These are phyloP conservation scores for Pachyseris speciosa DNA, from an alignment of 64 coral and sea anemone species.

Conservation along the genomic window DNA sequence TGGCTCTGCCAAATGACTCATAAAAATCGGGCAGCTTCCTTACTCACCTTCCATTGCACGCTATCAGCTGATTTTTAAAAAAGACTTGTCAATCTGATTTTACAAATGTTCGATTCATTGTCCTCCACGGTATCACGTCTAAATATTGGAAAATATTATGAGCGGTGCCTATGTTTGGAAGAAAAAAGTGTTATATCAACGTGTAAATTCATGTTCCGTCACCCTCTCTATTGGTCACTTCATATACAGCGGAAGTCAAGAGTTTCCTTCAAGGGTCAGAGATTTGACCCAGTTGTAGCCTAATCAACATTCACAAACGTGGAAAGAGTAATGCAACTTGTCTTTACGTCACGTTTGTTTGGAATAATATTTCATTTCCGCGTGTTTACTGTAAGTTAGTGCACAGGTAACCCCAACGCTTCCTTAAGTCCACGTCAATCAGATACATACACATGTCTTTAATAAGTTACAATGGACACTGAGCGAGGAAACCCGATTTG, in stretches of 20 bases:
- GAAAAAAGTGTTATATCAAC: background rate
- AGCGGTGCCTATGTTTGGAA: background rate
- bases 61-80: background rate
- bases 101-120: background rate
- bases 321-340: background rate
- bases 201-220: conserved; percentile 32
- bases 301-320: background rate
- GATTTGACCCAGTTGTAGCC: background rate
- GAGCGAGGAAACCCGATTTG: too few species aligned
- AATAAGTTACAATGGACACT: too few species aligned
- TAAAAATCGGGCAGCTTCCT: background rate
- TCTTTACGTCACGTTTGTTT: background rate
- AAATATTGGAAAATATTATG: background rate
- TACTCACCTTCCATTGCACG: background rate
- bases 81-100: background rate
- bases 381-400: too few species aligned
- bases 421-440: too few species aligned
- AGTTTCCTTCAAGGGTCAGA: conserved; percentile 23
- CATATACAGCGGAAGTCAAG: background rate
- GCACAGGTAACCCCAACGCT: too few species aligned
- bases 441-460: too few species aligned
- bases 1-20: background rate
- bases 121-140: background rate
- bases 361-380: background rate
- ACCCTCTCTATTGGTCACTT: background rate